Evolutionary conservation across 2,113 vertebrate genomes (phyloP).

Genomic region (Gnathonemus echidnorhynchus): DNA sequence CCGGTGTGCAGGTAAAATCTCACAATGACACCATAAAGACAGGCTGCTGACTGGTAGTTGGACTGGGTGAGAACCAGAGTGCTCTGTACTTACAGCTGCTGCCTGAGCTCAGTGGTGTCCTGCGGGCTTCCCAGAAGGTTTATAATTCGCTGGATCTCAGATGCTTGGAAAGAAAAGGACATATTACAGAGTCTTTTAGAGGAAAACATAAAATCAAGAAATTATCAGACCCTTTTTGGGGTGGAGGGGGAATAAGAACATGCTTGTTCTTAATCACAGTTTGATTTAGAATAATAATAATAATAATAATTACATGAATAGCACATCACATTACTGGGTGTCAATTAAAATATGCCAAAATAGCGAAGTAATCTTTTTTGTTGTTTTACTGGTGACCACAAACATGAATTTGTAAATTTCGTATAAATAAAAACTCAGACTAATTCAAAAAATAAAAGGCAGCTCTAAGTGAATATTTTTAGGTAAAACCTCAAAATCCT

Average conservation of each 20-base stretch:
- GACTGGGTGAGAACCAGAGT: not conserved
- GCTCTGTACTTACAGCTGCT: conserved; percentile 76
- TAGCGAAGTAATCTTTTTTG: not conserved
- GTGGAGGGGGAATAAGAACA: not conserved
- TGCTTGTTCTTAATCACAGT: not conserved
- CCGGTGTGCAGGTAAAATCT: not conserved
- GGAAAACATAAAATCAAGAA: conserved; percentile 10
- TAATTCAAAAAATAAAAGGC: not conserved
- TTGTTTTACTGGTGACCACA: not conserved
- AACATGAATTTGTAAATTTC: not conserved
- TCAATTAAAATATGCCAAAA: not conserved
- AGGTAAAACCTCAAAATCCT: not conserved
- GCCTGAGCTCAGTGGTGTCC: conserved; percentile 72
- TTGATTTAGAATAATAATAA: not conserved
- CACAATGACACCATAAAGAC: not conserved
- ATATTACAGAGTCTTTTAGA: not conserved
- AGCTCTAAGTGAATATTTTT: not conserved
- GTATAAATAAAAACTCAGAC: not conserved
- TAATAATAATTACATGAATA: not conserved
- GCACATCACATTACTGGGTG: not conserved
- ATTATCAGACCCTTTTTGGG: not conserved
- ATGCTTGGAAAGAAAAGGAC: conserved; percentile 59
- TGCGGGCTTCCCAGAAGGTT: conserved; percentile 79
- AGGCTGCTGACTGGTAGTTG: not conserved
- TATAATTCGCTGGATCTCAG: conserved; percentile 82